Evolutionary conservation across 2,113 vertebrate genomes (phyloP), one percentile per base, ranked within the genome.

Genomic region (Phaetusa simplex): DNA sequence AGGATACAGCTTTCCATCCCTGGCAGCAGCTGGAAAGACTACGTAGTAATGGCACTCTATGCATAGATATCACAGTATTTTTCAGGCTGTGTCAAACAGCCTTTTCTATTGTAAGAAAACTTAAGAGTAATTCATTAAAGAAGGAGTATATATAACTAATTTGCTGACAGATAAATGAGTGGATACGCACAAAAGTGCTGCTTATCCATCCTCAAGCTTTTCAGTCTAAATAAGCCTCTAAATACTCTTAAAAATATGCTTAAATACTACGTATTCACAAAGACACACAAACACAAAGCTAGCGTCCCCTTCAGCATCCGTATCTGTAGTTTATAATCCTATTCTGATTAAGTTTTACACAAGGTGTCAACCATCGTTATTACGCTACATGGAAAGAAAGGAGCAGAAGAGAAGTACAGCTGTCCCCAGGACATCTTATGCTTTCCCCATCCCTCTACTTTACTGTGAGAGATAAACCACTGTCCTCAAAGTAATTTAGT

Each of bases 31-130:
- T 23, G 21, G 43, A 62, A 80, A 65, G 69, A 29, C 55, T 49
- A 52, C 19, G 9, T 10, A 12, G 69, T 27, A 64, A 56, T 52
- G 38, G 21, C 55, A 45, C n/a, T 47, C 36, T 27, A 24, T 16
- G 36, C 32, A 34, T 1, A 32, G 26, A 47, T 1, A 0, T 26
- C 24, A 59, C 0, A 2, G 18, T 71, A 77, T 43, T 53, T 78
- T 47, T 34, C 58, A 50, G 42, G 14, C n/a, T n/a, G 1, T 50
- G 30, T 26, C 49, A 64, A 69, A 56, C 27, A 70, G 72, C 17
- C 16, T 62, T 72, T 83, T 56, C 29, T n/a, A 34, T 27, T 56
- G 23, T 49, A 29, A 62, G 47, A 73, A 73, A 69, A 50, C 59
- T 43, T 62, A 13, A 53, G 16, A n/a, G n/a, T 42, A 82, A 61